Evolutionary conservation across 2,113 vertebrate genomes (phyloP), one percentile per base, ranked within the genome.

Genomic region (Anser brachyrhynchus): DNA sequence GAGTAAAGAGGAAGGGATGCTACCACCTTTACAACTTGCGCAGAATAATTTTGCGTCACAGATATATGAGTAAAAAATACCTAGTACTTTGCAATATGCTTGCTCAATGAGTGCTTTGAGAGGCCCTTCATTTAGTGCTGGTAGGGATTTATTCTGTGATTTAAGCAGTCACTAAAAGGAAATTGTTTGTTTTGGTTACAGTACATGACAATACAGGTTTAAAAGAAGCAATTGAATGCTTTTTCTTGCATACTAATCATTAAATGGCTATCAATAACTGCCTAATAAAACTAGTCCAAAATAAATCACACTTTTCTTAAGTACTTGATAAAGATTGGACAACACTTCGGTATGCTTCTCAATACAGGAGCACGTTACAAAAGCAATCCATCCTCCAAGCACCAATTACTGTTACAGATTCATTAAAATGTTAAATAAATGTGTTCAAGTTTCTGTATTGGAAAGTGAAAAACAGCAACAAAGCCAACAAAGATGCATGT

Each of bases 401-500:
- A 0, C 61, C 39, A 59, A 75, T 84, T 91, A 85, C 58, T 85
- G 76, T 84, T 89, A 89, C 58, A 11, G 2, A 57, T 94, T 88
- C 65, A 90, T 93, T 93, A 96, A 91, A 89, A 86, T 78, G 52
- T 85, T 92, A 39, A 72, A 25, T 84, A 96, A 94, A 95, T 94
- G 26, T 76, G 74, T 86, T 90, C 35, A 37, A 57, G 17, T 87
- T 94, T 33, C n/a, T 51, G 51, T 90, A 39, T 15, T 77, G 55
- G 81, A 69, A 96, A 81, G 79, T 49, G 52, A 80, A 95, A 96
- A 72, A 70, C 18, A 59, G 79, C 77, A 90, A 69, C 74, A 91
- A 39, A 92, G 35, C n/a, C 87, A 83, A 51, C 39, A 72, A 41
- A 91, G 86, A 95, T 61, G 65, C 82, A 71, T 75, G 59, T 82